A percentile compares a stretch with the other conserved stretches of the same genome.
phyloP scores from a whole-genome alignment of 2,888 invertebrate genomes.

The Hirtodrosophila confusa region DNA sequence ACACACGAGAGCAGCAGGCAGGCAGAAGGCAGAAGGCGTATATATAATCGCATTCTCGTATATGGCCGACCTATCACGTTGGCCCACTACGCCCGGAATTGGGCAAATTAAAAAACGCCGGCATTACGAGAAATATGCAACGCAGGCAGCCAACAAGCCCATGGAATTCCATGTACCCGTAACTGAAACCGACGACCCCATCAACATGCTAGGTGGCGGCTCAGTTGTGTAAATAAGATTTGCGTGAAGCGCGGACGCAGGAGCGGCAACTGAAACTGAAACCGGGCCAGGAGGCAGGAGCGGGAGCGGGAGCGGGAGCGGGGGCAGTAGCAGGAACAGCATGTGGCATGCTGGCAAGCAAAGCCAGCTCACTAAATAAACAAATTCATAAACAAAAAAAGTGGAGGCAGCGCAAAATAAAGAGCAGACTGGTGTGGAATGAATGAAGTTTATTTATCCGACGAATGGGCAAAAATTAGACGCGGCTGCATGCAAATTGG shows the following conservation, averaged over 20 bases:
- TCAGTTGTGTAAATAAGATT: slow-evolving; percentile 64
- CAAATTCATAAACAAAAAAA: slow-evolving; percentile 61
- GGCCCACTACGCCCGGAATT: slow-evolving; percentile 39
- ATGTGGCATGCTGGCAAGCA: slow-evolving; percentile 36
- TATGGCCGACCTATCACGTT: slow-evolving; percentile 17
- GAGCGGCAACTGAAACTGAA: slow-evolving; percentile 17
- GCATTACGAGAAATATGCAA: slow-evolving; percentile 49
- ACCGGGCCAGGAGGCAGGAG: slow-evolving; percentile 9
- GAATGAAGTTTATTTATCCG: slow-evolving; percentile 69
- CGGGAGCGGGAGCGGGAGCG: slow-evolving; percentile 19
- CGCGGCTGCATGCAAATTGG: slow-evolving; percentile 78
- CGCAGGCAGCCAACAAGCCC: slow-evolving; percentile 41
- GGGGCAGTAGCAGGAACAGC: slow-evolving; percentile 7
- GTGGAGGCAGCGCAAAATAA: slow-evolving; percentile 18
- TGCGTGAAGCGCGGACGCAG: slow-evolving; percentile 47
- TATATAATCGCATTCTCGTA: slow-evolving; percentile 28
- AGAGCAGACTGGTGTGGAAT: slow-evolving; percentile 11
- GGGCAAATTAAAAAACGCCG: slow-evolving; percentile 63
- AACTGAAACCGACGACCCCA: slow-evolving; percentile 23
- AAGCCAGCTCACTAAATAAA: slow-evolving; percentile 65
- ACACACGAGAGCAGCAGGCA: slow-evolving; percentile 48
- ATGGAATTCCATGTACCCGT: slow-evolving; percentile 42
- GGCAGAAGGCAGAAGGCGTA: slow-evolving; percentile 40
- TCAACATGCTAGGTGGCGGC: slow-evolving; percentile 10
- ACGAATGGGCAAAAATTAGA: slow-evolving; percentile 75